phyloP scores from a whole-genome alignment of 30 jellyfish, hydroid and myxozoan genomes.

The Hydractinia symbiolongicarpus region DNA sequence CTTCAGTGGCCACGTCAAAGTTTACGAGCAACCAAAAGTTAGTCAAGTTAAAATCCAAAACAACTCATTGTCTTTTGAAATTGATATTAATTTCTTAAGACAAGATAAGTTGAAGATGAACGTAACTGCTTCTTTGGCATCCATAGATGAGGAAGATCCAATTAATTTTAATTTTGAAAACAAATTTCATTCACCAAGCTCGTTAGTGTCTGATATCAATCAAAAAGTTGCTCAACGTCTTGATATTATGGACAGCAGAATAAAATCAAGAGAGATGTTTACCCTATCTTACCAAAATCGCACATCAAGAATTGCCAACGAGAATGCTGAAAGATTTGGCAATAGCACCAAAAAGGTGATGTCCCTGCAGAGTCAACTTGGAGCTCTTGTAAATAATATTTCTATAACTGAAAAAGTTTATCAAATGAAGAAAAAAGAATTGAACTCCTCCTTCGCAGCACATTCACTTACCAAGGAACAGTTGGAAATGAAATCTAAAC shows the following conservation, averaged over 20 bases:
- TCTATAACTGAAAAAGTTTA: not conserved
- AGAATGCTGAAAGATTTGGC: not conserved
- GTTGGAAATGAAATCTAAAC: not conserved
- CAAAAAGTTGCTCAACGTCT: slow-evolving; percentile 11
- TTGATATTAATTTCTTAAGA: slow-evolving; percentile 25
- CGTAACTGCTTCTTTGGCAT: slow-evolving; percentile 15
- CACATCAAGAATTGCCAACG: not conserved
- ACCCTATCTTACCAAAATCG: not conserved
- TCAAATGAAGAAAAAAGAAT: not conserved
- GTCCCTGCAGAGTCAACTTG: not conserved
- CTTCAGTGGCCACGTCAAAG: slow-evolving; percentile 27
- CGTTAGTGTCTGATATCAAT: slow-evolving; percentile 19
- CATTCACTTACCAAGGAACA: not conserved
- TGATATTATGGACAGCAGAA: not conserved
- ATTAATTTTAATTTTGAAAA: slow-evolving; percentile 30
- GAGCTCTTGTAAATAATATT: not conserved
- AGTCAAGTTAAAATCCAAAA: slow-evolving; percentile 21
- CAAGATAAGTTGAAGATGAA: slow-evolving; percentile 10
- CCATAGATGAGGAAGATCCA: slow-evolving; percentile 14
- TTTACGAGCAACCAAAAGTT: slow-evolving; percentile 17
- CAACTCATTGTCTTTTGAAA: slow-evolving; percentile 19
- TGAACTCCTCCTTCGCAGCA: not conserved
- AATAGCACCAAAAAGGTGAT: not conserved
- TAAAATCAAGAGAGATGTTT: slow-evolving; percentile 6
- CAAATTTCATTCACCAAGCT: not conserved